A percentile compares a stretch with the other conserved stretches of the same genome.
Conservation (phyloP, 2,113 vertebrate species). For the Dicrurus megarhynchus region DNA sequence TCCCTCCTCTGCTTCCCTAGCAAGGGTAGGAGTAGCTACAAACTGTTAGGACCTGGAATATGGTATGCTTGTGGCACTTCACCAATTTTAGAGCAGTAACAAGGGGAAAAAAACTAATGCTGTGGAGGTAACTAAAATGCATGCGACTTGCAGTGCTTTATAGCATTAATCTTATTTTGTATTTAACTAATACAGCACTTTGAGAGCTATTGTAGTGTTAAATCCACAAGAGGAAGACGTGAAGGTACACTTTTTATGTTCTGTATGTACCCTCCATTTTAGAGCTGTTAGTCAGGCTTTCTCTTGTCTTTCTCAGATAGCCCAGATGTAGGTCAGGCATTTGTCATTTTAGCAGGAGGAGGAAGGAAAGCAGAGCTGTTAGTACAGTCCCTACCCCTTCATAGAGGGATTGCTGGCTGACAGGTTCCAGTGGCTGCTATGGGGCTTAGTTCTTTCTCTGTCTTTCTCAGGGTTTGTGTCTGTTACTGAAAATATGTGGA, state of each 20-base stretch:
- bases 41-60: constrained; percentile 29
- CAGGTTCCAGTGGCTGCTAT: constrained; percentile 1
- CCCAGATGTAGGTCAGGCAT: neutral
- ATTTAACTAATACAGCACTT: neutral
- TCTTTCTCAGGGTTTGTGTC: constrained; percentile 61
- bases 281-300: neutral
- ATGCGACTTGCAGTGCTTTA: neutral
- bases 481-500: constrained; percentile 68
- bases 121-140: constrained; percentile 19
- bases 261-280: neutral
- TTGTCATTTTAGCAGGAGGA: constrained; percentile 16
- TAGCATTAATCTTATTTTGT: neutral
- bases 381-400: neutral
- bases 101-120: neutral
- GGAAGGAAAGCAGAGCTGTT: constrained; percentile 31
- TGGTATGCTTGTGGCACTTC: neutral
- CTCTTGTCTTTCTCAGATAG: neutral
- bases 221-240: neutral
- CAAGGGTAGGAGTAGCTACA: constrained; percentile 83
- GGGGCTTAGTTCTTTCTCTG: constrained; percentile 57
- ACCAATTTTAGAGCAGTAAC: neutral
- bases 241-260: neutral
- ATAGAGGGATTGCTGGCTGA: constrained; percentile 23
- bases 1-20: constrained; percentile 83
- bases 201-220: neutral